Base-by-base conservation (phyloP, 2,888 invertebrate species). In the Cheilosia impressa region DNA sequence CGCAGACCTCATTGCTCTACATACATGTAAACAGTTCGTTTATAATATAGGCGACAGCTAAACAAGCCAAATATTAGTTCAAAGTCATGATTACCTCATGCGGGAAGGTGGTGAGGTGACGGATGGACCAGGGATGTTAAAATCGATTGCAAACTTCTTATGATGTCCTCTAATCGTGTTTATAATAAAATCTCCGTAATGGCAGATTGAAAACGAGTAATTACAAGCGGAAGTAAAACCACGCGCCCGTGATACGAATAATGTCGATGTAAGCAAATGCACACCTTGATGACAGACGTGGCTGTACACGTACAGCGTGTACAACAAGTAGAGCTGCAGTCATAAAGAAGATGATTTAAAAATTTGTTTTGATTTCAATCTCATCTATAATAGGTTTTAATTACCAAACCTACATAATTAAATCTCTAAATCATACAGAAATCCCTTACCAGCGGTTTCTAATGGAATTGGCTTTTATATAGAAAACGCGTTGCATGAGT, bases 151-250 rank as follows among this genome's bases (percentile, higher is more conserved):
- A 63, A 13, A 43, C 60, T 65, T 65, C 52, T 65, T 22, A 41
- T 22, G 62, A 57, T 76, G 81, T 71, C 81, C 62, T 81, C 69
- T 69, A 52, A 65, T 45, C 22, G 63, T 72, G 72, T 82, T 63
- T 77, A 72, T 82, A 76, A 77, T 76, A 58, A 81, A 76, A 57
- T 69, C 57, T 34, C 45, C 52, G 27, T 72, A 57, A 73, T 57
- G 41, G 41, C 34, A 38, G 58, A 73, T 73, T 76, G 31, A 22
- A 63, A 71, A 41, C 43, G 41, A 71, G 41, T 60, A 65, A 82
- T 60, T 72, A 77, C 17, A 47, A 77, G 60, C 71, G 77, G 77
- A 82, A 77, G 60, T 66, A 38, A 24, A 41, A 50, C 52, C 68
- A 34, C 55, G 34, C 43, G 34, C 43, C 13, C 57, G 19, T 50